phyloP scores from a whole-genome alignment of 2,113 vertebrate species.

The Scalopus aquaticus region DNA sequence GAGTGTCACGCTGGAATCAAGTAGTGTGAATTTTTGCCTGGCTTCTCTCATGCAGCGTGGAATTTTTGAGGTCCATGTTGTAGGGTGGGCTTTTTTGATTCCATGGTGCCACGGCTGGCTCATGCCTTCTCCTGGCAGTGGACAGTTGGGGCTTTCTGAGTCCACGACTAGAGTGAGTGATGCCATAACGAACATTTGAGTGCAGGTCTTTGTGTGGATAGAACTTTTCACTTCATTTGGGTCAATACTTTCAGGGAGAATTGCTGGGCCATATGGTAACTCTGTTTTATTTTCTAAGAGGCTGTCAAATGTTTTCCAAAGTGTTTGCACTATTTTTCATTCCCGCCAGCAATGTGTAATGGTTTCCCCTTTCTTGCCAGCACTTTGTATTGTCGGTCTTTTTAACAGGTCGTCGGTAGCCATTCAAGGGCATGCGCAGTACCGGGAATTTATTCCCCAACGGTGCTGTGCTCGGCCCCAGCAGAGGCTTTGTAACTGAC shows the following conservation, averaged over 20 bases:
- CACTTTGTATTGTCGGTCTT: not conserved
- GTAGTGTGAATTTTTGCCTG: not conserved
- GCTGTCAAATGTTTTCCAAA: not conserved
- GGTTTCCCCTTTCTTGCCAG: not conserved
- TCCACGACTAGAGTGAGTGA: not conserved
- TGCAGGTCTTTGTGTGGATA: not conserved
- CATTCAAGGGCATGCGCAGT: not conserved
- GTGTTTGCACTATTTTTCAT: not conserved
- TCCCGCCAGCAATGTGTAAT: not conserved
- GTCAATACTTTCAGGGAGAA: not conserved
- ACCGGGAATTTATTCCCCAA: not conserved
- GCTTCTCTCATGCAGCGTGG: not conserved
- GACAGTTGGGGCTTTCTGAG: not conserved
- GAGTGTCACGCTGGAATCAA: not conserved
- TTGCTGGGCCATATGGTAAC: not conserved
- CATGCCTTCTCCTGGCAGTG: not conserved
- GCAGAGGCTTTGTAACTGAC: not conserved
- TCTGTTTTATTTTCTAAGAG: not conserved
- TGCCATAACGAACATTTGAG: not conserved
- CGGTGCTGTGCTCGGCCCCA: not conserved
- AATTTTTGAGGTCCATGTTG: not conserved
- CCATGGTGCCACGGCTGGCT: not conserved
- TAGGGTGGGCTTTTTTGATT: not conserved
- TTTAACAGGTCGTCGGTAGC: not conserved
- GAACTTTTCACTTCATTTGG: constrained; percentile 24